These are phyloP conservation scores for Romanogobio albipinnatus DNA, from an alignment of 2,113 vertebrate species.

Conservation along the genomic window DNA sequence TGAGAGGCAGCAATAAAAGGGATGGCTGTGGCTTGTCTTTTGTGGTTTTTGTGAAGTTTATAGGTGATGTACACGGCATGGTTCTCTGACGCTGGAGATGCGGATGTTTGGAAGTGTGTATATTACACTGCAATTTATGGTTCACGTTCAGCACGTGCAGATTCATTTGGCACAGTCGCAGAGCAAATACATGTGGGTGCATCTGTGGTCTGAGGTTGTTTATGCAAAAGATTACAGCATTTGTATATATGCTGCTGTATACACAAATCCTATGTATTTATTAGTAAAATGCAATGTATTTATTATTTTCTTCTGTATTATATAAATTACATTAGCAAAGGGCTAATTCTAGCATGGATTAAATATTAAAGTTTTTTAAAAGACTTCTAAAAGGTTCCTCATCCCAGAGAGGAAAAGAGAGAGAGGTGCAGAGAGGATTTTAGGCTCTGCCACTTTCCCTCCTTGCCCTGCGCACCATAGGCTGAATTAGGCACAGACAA, in stretches of 20 bases:
- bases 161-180: conserved; percentile 39
- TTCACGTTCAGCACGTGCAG: conserved; percentile 15
- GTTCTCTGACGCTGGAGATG: conserved; percentile 5
- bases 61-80: conserved; percentile 38
- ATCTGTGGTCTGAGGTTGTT: conserved; percentile 29
- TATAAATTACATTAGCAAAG: neutral
- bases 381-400: neutral
- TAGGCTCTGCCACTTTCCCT: conserved; percentile 63
- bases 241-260: neutral
- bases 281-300: conserved; percentile 8
- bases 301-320: neutral
- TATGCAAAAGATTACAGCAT: neutral
- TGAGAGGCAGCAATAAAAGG: conserved; percentile 41
- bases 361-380: neutral
- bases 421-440: conserved; percentile 16
- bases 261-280: conserved; percentile 15
- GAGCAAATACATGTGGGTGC: conserved; percentile 37
- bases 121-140: neutral
- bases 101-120: conserved; percentile 38
- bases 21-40: conserved; percentile 46
- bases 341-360: neutral
- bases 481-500: conserved; percentile 82
- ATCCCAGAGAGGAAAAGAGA: conserved; percentile 16
- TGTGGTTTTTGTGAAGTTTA: conserved; percentile 47
- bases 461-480: conserved; percentile 74